phyloP scores from a whole-genome alignment of 53 echinoderm and acorn worm species.

The Holothuria scabra region DNA sequence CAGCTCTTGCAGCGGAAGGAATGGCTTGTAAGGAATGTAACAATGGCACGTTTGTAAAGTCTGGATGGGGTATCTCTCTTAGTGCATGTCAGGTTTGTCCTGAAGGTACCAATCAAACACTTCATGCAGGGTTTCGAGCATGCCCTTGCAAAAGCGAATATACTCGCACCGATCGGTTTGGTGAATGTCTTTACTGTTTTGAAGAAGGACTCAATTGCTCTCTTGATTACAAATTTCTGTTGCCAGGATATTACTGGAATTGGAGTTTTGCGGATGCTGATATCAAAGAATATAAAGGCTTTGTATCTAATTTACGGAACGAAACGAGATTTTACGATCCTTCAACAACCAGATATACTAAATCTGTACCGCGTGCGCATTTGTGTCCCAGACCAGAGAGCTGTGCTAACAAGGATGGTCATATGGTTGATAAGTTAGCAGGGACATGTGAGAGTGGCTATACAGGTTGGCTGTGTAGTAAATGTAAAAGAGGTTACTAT shows the following conservation, averaged over 20 bases:
- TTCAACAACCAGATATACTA: not conserved
- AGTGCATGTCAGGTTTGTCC: conserved; percentile 17
- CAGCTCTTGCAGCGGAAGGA: not conserved
- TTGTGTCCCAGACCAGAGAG: not conserved
- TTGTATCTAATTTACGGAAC: conserved; percentile 1
- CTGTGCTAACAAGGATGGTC: not conserved
- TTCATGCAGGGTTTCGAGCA: not conserved
- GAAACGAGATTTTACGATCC: too few species aligned
- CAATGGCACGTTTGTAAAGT: conserved; percentile 13
- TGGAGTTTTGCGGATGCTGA: conserved; percentile 5
- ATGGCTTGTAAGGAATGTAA: conserved; percentile 9
- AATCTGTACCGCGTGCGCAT: not conserved
- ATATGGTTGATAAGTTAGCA: not conserved
- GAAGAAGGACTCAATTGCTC: conserved; percentile 2
- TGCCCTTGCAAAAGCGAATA: conserved; percentile 11
- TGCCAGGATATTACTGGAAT: conserved; percentile 15
- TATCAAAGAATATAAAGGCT: not conserved
- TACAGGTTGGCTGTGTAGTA: conserved; percentile 21
- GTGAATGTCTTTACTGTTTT: not conserved
- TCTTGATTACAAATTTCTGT: not conserved
- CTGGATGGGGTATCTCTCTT: not conserved
- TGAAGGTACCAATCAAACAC: conserved; percentile 14
- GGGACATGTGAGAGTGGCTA: conserved; percentile 17
- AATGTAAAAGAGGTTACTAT: conserved; percentile 13
- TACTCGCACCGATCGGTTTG: conserved; percentile 19